Evolutionary conservation across 2,797 vertebrate species (phyloP).

Genomic region (Cynodonichthys magdalenae): DNA sequence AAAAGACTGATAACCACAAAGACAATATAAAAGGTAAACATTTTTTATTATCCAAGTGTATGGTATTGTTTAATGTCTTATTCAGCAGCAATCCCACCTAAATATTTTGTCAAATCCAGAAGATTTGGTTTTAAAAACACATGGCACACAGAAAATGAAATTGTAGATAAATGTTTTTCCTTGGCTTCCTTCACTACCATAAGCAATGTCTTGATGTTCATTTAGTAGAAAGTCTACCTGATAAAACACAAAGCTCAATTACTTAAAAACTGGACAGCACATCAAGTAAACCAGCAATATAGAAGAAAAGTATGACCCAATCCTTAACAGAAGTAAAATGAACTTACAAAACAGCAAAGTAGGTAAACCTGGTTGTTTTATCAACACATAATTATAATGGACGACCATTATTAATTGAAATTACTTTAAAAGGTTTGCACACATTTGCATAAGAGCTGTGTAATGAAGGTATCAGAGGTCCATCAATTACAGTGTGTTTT

Average conservation of each 20-base stretch:
- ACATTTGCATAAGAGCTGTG: not conserved
- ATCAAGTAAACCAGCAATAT: constrained; percentile 17
- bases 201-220: not conserved
- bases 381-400: too few relatives aligned
- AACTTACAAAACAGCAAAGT: not conserved
- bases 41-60: constrained; percentile 58
- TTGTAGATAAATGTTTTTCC: not conserved
- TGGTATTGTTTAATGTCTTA: constrained; percentile 34
- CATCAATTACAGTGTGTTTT: not conserved
- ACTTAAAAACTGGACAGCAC: constrained; percentile 14
- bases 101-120: constrained; percentile 55
- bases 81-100: constrained; percentile 46
- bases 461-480: not conserved
- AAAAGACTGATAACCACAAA: not conserved
- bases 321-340: constrained; percentile 2
- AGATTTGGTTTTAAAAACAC: constrained; percentile 37
- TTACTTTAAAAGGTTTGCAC: too few relatives aligned
- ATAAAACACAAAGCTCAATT: not conserved
- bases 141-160: constrained; percentile 27
- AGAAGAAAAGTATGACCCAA: not conserved
- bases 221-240: constrained; percentile 6
- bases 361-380: not conserved
- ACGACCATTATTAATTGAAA: too few relatives aligned
- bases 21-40: constrained; percentile 21
- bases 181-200: not conserved